These are phyloP conservation scores for Tragelaphus oryx DNA, from an alignment of 2,797 vertebrate species.

Conservation along the genomic window DNA sequence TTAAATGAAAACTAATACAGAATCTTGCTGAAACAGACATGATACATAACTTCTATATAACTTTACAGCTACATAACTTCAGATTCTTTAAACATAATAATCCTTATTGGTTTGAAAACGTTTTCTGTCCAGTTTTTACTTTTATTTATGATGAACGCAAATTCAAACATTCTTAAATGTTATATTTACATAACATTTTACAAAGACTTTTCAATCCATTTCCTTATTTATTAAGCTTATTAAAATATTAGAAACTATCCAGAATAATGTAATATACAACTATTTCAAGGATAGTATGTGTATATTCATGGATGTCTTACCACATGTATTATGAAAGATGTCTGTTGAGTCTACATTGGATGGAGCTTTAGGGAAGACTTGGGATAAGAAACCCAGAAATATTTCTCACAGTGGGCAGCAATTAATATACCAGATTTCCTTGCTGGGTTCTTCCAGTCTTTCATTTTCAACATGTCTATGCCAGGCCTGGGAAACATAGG, in stretches of 20 bases:
- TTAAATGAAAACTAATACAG: conserved; percentile 63
- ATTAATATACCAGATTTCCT: background rate
- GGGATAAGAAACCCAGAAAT: conserved; percentile 11
- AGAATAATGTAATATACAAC: background rate
- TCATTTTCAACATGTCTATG: background rate
- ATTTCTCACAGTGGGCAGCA: conserved; percentile 36
- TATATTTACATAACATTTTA: conserved; percentile 48
- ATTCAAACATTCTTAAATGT: conserved; percentile 29
- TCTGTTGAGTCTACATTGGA: background rate
- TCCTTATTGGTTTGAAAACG: conserved; percentile 31
- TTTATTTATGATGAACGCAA: conserved; percentile 49
- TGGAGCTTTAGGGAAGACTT: background rate
- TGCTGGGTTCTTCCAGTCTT: background rate
- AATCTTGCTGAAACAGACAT: conserved; percentile 50
- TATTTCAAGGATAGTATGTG: background rate
- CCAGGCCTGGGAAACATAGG: background rate
- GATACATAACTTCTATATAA: background rate
- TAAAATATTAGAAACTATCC: conserved; percentile 36
- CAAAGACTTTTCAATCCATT: conserved; percentile 29
- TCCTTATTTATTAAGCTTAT: conserved; percentile 39
- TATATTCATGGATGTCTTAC: conserved; percentile 16
- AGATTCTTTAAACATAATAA: conserved; percentile 39
- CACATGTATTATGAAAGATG: conserved; percentile 18
- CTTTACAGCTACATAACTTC: background rate
- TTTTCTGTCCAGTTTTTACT: conserved; percentile 57